phyloP scores from a whole-genome alignment of 2,888 invertebrate genomes.

The Dendrolimus houi region DNA sequence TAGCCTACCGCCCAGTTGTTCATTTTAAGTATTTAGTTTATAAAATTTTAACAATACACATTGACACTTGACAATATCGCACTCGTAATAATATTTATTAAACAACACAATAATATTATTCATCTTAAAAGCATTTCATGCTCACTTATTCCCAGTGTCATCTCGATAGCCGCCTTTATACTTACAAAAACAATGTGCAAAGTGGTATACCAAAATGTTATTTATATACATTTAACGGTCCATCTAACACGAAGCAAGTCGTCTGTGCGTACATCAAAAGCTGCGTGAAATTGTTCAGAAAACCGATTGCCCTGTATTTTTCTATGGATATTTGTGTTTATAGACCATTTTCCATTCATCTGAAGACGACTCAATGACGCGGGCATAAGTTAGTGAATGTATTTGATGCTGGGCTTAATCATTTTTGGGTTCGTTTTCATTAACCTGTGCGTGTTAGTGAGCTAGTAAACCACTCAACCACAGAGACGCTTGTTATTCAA shows the following conservation, averaged over 20 bases:
- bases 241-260: constrained; percentile 13
- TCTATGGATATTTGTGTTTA: constrained; percentile 8
- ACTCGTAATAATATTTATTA: no score
- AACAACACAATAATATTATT: no score
- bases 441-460: no score
- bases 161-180: neutral
- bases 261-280: constrained; percentile 20
- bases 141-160: neutral
- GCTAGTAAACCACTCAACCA: no score
- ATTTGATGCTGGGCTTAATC: neutral
- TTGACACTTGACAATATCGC: no score
- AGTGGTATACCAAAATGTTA: constrained; percentile 12
- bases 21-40: no score
- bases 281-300: constrained; percentile 24
- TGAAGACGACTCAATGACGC: constrained; percentile 9
- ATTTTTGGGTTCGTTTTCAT: neutral
- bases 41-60: no score
- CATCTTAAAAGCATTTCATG: neutral
- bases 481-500: no score
- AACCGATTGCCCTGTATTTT: constrained; percentile 11
- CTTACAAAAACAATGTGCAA: neutral
- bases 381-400: neutral
- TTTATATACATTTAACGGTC: constrained; percentile 19
- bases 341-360: constrained; percentile 6
- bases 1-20: no score